These are phyloP conservation scores for Epistrophella euchroma DNA, from an alignment of 2,888 invertebrate genomes.

Conservation along the genomic window DNA sequence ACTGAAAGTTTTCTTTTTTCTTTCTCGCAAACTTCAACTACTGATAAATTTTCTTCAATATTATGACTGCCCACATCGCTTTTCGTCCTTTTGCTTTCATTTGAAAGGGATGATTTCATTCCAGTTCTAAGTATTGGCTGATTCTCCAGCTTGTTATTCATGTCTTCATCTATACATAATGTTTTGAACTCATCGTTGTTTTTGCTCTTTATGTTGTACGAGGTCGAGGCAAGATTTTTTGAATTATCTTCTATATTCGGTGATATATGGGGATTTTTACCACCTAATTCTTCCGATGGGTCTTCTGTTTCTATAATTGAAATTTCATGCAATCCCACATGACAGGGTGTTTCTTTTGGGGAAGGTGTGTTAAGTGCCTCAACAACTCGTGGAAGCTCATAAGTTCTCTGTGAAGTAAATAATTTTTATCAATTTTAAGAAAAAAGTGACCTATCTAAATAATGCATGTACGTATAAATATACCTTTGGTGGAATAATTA, in stretches of 20 bases:
- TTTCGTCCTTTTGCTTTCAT: conserved; percentile 79
- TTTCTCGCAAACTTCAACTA: conserved; percentile 80
- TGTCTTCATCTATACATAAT: conserved; percentile 53
- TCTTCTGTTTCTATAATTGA: conserved; percentile 54
- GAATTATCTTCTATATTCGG: conserved; percentile 38
- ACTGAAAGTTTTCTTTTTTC: conserved; percentile 83
- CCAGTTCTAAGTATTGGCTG: conserved; percentile 35
- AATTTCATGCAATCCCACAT: conserved; percentile 37
- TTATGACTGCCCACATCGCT: conserved; percentile 79
- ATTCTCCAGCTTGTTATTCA: conserved; percentile 34
- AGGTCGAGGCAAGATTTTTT: conserved; percentile 58
- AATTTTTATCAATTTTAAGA: neutral
- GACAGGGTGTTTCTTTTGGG: conserved; percentile 24
- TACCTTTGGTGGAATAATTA: conserved; percentile 93
- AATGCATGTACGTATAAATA: conserved; percentile 79
- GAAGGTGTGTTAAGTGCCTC: conserved; percentile 70
- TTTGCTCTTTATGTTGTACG: conserved; percentile 52
- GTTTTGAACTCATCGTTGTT: conserved; percentile 61
- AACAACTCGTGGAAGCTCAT: conserved; percentile 69
- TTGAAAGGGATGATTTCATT: conserved; percentile 80
- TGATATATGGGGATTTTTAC: neutral
- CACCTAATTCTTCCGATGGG: neutral
- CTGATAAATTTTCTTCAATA: conserved; percentile 78
- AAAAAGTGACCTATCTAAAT: conserved; percentile 2
- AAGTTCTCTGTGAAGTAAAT: conserved; percentile 44